Base-by-base conservation (phyloP, 1,140 invertebrate genomes). In the Augochlora pura region DNA sequence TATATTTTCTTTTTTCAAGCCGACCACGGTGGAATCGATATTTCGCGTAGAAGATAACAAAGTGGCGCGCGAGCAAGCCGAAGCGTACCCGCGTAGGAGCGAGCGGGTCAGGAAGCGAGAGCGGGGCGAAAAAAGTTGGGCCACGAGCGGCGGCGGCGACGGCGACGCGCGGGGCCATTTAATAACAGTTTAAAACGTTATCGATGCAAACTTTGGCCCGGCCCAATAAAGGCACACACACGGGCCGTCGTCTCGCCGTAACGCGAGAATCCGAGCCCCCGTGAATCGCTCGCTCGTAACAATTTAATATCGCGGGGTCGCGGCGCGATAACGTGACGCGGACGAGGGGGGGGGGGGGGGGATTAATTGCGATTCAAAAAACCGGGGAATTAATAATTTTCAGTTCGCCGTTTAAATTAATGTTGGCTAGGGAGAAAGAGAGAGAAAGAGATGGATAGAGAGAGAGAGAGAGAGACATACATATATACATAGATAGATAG, bases 341-440 rank as follows among this genome's bases (percentile, higher is more conserved):
- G 21, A 18, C 14, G 18, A 25, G 52, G 21, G 21, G 27, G 18
- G 27, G 16, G 21, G 25, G 14, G 18, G 25, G 52, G 21, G 21
- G 27, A 76, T 76, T 68, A 76, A 76, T 76, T 76, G 74, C 52
- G 42, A 60, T 76, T 68, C 27, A 63, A 68, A 69, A 68, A 62
- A 49, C 54, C 65, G 39, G 38, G 12, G 42, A 12, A 12, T 42
- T 42, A 42, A 42, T 42, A 42, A 42, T 42, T 42, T 7, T 42
- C 39, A 5, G 2, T 42, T 42, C 10, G 42, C 10, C 42, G 42
- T 10, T 32, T 32, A 32, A 32, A 32, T 32, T 32, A 32, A 32
- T 32, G 32, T 2, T 4, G 4, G 4, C 32, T 1, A 32, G 32
- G 4, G 32, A 32, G 32, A 32, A 4, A 32, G 32, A 32, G 32